Conservation (phyloP, 35 echinoderm and acorn worm species). For the Ophiothrix spiculata region DNA sequence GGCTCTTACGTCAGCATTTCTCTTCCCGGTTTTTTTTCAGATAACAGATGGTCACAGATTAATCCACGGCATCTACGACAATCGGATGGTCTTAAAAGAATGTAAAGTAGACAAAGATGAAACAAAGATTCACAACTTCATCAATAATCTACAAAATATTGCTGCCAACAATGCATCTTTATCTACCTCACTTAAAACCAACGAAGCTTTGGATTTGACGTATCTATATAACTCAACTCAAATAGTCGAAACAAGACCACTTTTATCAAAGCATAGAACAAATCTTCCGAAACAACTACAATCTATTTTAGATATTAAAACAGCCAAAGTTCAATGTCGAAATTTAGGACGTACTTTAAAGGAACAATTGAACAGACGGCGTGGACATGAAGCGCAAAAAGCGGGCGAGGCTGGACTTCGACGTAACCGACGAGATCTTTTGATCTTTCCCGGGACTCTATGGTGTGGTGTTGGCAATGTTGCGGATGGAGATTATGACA, state of each 20-base stretch:
- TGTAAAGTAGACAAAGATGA: background rate
- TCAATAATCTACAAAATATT: background rate
- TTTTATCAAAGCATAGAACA: background rate
- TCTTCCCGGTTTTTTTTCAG: too few species aligned
- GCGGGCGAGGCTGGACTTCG: background rate
- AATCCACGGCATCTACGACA: background rate
- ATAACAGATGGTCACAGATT: background rate
- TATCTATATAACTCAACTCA: background rate
- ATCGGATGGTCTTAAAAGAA: background rate
- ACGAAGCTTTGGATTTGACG: background rate
- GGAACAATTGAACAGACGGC: background rate
- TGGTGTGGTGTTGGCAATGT: conserved; percentile 46
- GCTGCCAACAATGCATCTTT: background rate
- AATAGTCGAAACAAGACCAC: background rate
- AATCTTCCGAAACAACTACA: background rate
- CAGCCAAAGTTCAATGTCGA: background rate
- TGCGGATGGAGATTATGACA: conserved; percentile 16
- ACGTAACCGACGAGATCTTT: conserved; percentile 12
- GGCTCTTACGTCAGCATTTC: too few species aligned
- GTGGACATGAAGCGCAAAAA: background rate
- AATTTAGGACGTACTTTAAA: background rate
- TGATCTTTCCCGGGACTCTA: conserved; percentile 49
- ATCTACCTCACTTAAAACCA: background rate
- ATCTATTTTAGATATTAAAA: conserved; percentile 1
- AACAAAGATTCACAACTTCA: background rate